These are phyloP conservation scores for Cantharis nigra DNA, from an alignment of 2,888 invertebrate genomes.

Conservation along the genomic window DNA sequence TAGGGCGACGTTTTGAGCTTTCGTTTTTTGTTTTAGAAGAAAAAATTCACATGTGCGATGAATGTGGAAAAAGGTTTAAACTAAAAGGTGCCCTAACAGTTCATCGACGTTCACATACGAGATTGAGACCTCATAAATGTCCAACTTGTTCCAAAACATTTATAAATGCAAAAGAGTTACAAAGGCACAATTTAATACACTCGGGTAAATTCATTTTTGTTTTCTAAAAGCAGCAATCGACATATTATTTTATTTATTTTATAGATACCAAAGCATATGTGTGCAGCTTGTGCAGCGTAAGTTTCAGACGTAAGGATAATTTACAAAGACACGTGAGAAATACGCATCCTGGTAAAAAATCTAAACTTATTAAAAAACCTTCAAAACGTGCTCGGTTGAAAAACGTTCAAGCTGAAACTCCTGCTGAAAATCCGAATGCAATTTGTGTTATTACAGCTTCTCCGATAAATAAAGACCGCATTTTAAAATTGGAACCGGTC, in stretches of 20 bases:
- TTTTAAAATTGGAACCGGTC: constrained; percentile 32
- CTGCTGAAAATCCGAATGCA: constrained; percentile 53
- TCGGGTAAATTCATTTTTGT: constrained; percentile 57
- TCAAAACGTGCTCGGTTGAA: constrained; percentile 30
- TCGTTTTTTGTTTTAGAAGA: constrained; percentile 52
- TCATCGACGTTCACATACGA: constrained; percentile 61
- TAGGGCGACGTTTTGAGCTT: too few species aligned
- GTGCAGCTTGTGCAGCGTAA: constrained; percentile 72
- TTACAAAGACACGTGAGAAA: constrained; percentile 76
- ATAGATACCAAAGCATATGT: constrained; percentile 71
- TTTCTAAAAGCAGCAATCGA: neutral
- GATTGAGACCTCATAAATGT: constrained; percentile 64
- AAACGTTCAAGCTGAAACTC: constrained; percentile 18
- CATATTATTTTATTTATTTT: constrained; percentile 35
- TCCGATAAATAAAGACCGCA: constrained; percentile 34
- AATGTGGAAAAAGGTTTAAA: constrained; percentile 66
- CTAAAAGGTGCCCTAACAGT: constrained; percentile 63
- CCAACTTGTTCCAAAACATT: constrained; percentile 69
- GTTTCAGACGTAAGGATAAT: constrained; percentile 78
- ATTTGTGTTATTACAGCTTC: constrained; percentile 54
- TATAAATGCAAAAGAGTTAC: constrained; percentile 69
- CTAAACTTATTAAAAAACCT: constrained; percentile 43
- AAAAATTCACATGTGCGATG: constrained; percentile 61
- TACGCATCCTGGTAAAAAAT: constrained; percentile 65
- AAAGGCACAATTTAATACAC: constrained; percentile 72